Conservation (phyloP, 2,113 vertebrate species). For the Ivindomyrus marchei region DNA sequence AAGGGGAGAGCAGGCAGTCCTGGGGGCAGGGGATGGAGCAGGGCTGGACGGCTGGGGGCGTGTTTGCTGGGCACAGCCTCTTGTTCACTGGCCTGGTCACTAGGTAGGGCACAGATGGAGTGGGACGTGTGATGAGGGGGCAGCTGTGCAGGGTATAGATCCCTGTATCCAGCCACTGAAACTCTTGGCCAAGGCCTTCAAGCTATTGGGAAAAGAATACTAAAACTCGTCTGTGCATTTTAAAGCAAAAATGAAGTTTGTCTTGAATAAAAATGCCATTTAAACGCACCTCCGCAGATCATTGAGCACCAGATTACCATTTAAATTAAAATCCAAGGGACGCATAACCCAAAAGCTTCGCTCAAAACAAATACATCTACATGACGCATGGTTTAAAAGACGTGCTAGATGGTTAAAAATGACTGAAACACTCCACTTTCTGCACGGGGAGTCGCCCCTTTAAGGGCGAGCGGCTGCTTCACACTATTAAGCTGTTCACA, state of each 20-base stretch:
- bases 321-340: slow-evolving; percentile 52
- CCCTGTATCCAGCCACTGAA: background rate
- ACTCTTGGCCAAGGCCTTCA: background rate
- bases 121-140: background rate
- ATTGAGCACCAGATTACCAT: slow-evolving; percentile 53
- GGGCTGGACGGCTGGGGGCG: slow-evolving; percentile 64
- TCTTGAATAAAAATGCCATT: slow-evolving; percentile 51
- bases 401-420: background rate
- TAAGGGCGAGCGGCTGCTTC: background rate
- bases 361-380: slow-evolving; percentile 42
- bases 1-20: slow-evolving; percentile 69
- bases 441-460: background rate
- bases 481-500: background rate
- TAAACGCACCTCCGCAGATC: slow-evolving; percentile 46
- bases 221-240: slow-evolving; percentile 1
- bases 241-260: slow-evolving; percentile 31
- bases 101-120: slow-evolving; percentile 33
- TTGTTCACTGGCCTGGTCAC: slow-evolving; percentile 75
- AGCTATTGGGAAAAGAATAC: background rate
- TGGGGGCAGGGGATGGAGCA: slow-evolving; percentile 73
- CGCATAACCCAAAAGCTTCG: slow-evolving; percentile 37
- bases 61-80: slow-evolving; percentile 63
- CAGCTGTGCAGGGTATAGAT: background rate
- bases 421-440: background rate
- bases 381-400: slow-evolving; percentile 42